Conservation (phyloP, 2,888 invertebrate genomes). For the Dendrolimus pini region DNA sequence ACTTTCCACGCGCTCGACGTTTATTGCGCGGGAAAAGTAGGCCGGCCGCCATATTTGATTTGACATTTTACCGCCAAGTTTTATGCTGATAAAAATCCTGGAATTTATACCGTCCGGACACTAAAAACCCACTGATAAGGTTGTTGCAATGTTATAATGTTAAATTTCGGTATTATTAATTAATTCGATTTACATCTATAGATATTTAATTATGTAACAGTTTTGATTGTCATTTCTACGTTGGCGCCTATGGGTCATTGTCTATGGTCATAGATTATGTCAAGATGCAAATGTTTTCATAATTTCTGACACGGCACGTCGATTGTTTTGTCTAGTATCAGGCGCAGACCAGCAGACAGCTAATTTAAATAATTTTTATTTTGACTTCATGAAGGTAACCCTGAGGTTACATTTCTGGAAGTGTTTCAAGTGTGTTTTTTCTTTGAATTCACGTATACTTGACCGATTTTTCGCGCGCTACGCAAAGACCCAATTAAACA, state of each 20-base stretch:
- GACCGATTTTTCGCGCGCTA: slow-evolving; percentile 63
- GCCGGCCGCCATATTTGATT: slow-evolving; percentile 65
- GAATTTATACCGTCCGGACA: neutral
- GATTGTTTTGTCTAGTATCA: slow-evolving; percentile 43
- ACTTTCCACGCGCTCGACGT: slow-evolving; percentile 69
- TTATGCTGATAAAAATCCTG: slow-evolving; percentile 10
- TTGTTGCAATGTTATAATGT: neutral
- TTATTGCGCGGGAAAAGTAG: slow-evolving; percentile 71
- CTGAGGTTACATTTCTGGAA: slow-evolving; percentile 44
- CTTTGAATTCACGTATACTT: slow-evolving; percentile 43
- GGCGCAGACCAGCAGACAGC: slow-evolving; percentile 16
- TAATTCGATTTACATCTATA: slow-evolving; percentile 1
- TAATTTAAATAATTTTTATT: slow-evolving; percentile 29
- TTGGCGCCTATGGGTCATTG: slow-evolving; percentile 53
- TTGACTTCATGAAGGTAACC: slow-evolving; percentile 7
- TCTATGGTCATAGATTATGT: slow-evolving; percentile 43
- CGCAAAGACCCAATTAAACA: slow-evolving; percentile 54
- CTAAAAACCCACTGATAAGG: neutral
- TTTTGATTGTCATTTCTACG: slow-evolving; percentile 22
- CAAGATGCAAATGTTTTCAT: slow-evolving; percentile 50
- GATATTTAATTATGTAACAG: slow-evolving; percentile 17
- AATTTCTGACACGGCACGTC: slow-evolving; percentile 34
- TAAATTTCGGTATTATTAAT: slow-evolving; percentile 3
- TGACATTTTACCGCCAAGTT: slow-evolving; percentile 47
- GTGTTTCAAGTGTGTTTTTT: slow-evolving; percentile 41